Evolutionary conservation across 2,797 vertebrate genomes (phyloP).

Genomic region (Novumbra hubbsi): DNA sequence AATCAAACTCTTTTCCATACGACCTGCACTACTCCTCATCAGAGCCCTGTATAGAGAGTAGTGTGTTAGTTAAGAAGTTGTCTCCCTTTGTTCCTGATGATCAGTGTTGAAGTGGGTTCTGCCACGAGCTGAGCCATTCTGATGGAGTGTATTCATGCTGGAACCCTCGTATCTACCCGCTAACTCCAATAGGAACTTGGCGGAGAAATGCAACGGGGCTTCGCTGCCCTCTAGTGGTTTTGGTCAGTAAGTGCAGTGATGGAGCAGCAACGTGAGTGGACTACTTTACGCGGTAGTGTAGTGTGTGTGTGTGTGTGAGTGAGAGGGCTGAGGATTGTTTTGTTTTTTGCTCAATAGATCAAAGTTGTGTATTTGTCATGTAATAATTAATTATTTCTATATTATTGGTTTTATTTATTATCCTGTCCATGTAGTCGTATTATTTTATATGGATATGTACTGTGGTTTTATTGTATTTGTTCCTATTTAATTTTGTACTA

Average conservation of each 20-base stretch:
- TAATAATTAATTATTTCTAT: constrained; percentile 36
- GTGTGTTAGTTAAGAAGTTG: not conserved
- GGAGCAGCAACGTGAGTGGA: constrained; percentile 9
- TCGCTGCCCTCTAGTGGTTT: constrained; percentile 55
- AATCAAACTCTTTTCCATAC: not conserved
- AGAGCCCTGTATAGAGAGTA: not conserved
- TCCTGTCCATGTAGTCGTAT: constrained; percentile 34
- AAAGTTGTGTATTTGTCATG: constrained; percentile 29
- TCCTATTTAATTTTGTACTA: constrained; percentile 11
- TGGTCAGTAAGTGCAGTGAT: constrained; percentile 11
- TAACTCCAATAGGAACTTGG: not conserved
- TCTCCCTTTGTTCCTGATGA: constrained; percentile 31
- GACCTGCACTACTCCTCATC: not conserved
- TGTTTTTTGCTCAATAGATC: constrained; percentile 3
- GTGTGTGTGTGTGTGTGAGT: constrained; percentile 4
- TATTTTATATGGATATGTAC: constrained; percentile 43
- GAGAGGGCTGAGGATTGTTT: constrained; percentile 37
- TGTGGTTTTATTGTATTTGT: constrained; percentile 26
- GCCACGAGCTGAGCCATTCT: constrained; percentile 17
- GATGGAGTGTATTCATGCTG: not conserved
- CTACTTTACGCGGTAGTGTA: constrained; percentile 12
- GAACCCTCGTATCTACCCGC: not conserved
- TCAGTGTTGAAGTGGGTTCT: constrained; percentile 38
- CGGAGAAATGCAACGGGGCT: constrained; percentile 24
- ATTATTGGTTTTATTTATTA: constrained; percentile 57